Evolutionary conservation across 2,888 invertebrate species (phyloP), one percentile per base, ranked within the genome.

Genomic region (Rhagium mordax): DNA sequence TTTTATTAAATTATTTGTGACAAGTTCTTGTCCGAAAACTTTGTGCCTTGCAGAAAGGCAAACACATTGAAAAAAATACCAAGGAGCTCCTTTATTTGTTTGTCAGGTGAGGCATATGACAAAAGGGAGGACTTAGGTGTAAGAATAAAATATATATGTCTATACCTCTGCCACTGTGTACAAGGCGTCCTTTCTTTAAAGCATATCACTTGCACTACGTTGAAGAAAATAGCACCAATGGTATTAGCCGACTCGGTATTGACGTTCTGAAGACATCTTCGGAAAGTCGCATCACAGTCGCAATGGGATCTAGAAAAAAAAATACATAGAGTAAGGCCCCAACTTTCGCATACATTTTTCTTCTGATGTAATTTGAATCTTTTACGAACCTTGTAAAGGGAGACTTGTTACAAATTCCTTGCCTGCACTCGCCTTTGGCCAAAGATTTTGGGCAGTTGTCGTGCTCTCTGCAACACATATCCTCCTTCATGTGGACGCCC

Each of bases 221-320:
- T 94, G 88, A 94, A 94, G 87, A 92, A 94, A 29, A 94, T 90
- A 18, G 92, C 92, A n/a, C 93, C 93, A 70, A 93, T 88, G 0
- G 92, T 92, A 80, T 93, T 92, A 15, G 93, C 93, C n/a, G 93
- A 92, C 82, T 93, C 91, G 21, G 93, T 91, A 79, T 91, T 92
- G 4, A 93, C 88, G 69, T 89, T 89, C 83, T 92, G 91, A 60
- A 95, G 87, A 83, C 95, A 95, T 68, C 91, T 88, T 47, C 93
- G 89, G 82, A 95, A 93, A 80, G 90, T 89, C 0, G 92, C 91
- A 83, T 95, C 94, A 81, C 95, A 95, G 80, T 93, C 92, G 83
- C 94, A 95, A 82, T 94, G 93, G 0, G 93, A 93, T 69, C 93
- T 90, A 75, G 53, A 87, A 84, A 57, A 57, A 55, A 49, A 47